phyloP scores from a whole-genome alignment of 2,113 vertebrate species.

The Laticauda laticaudata region DNA sequence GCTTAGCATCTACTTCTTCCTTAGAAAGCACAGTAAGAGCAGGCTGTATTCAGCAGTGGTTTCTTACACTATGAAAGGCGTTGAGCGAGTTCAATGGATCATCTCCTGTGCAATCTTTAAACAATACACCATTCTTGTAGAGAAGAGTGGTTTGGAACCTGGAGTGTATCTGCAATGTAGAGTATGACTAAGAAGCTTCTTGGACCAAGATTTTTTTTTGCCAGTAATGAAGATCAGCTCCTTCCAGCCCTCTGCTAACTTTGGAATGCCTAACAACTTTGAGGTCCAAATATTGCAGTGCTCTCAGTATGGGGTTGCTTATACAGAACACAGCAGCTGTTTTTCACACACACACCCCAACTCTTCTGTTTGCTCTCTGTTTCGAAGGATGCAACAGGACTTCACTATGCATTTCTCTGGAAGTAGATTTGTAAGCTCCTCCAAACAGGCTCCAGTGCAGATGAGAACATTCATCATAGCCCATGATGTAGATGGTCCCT shows the following conservation, averaged over 20 bases:
- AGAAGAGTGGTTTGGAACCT: background rate
- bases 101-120: background rate
- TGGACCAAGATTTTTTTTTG: background rate
- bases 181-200: background rate
- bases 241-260: background rate
- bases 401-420: background rate
- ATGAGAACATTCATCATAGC: background rate
- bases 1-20: background rate
- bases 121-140: background rate
- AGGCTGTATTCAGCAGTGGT: background rate
- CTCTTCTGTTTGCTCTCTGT: background rate
- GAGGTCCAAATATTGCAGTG: background rate
- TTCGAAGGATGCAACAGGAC: background rate
- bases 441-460: background rate
- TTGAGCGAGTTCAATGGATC: background rate
- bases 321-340: background rate
- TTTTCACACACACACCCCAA: too few relatives aligned
- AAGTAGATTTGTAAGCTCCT: background rate
- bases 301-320: background rate
- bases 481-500: background rate
- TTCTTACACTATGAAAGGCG: background rate
- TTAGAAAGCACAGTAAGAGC: background rate
- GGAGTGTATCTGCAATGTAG: background rate
- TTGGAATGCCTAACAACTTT: background rate
- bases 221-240: background rate